phyloP scores from a whole-genome alignment of 2,888 invertebrate species.

The Drosophila setosimentum region DNA sequence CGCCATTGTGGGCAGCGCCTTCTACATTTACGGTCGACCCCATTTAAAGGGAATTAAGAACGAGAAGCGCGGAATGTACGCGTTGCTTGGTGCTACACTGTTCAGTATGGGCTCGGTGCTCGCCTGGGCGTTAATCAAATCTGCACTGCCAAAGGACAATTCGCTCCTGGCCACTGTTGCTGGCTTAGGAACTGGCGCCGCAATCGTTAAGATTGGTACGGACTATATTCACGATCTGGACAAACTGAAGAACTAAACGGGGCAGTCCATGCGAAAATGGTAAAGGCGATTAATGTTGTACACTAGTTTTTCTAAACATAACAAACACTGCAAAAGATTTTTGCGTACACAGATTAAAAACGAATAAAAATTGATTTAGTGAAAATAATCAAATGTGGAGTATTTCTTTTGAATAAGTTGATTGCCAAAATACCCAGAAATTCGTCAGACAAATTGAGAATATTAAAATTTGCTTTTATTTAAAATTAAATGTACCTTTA shows the following conservation, averaged over 20 bases:
- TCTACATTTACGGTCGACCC: conserved; percentile 93
- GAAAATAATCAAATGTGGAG: conserved; percentile 12
- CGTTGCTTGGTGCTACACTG: conserved; percentile 89
- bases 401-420: conserved; percentile 3
- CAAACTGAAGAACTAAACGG: conserved; percentile 70
- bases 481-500: conserved; percentile 77
- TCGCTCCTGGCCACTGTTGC: conserved; percentile 78
- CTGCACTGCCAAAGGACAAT: conserved; percentile 87
- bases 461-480: conserved; percentile 71
- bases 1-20: conserved; percentile 92
- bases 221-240: conserved; percentile 84
- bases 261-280: neutral
- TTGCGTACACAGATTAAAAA: conserved; percentile 23
- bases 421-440: neutral
- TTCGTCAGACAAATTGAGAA: conserved; percentile 16
- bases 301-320: conserved; percentile 34
- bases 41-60: conserved; percentile 90
- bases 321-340: conserved; percentile 29
- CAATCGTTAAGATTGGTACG: conserved; percentile 82
- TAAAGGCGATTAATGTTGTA: conserved; percentile 28
- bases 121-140: conserved; percentile 94
- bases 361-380: conserved; percentile 58
- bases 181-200: conserved; percentile 83
- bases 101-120: conserved; percentile 96
- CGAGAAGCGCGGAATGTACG: conserved; percentile 89